Conservation (phyloP, 2,113 vertebrate species). For the Rhizomys pruinosus region DNA sequence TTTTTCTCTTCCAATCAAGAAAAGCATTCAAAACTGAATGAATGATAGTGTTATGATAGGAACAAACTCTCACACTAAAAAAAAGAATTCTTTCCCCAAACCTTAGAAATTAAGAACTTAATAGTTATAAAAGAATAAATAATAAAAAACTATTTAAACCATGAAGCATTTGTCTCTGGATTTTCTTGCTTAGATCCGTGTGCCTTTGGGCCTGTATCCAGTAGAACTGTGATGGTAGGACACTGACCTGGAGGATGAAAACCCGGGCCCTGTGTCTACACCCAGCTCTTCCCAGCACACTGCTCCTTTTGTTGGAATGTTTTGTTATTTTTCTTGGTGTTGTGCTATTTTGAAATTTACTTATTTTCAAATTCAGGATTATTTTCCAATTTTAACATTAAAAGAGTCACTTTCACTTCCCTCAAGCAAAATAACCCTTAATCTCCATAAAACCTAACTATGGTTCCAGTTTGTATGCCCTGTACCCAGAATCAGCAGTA, state of each 20-base stretch:
- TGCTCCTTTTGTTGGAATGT: not conserved
- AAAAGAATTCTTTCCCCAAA: not conserved
- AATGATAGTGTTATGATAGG: not conserved
- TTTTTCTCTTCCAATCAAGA: not conserved
- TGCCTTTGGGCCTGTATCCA: not conserved
- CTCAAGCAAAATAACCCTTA: not conserved
- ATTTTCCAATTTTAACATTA: not conserved
- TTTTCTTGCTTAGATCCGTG: not conserved
- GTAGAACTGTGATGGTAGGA: not conserved
- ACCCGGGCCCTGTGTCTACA: not conserved
- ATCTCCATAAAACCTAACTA: not conserved
- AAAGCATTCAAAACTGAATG: not conserved
- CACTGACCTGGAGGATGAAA: not conserved
- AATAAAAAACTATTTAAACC: not conserved
- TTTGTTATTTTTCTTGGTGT: not conserved
- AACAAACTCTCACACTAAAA: not conserved
- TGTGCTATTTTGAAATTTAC: not conserved
- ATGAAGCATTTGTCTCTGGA: not conserved
- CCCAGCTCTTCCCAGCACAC: not conserved
- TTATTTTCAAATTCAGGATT: not conserved
- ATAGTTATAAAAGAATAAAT: not conserved
- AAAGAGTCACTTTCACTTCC: not conserved
- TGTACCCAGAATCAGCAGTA: not conserved
- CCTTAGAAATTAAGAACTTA: not conserved
- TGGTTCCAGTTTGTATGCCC: not conserved